These are phyloP conservation scores for Dicentrarchus labrax DNA, from an alignment of 2,113 vertebrate genomes.

Conservation along the genomic window DNA sequence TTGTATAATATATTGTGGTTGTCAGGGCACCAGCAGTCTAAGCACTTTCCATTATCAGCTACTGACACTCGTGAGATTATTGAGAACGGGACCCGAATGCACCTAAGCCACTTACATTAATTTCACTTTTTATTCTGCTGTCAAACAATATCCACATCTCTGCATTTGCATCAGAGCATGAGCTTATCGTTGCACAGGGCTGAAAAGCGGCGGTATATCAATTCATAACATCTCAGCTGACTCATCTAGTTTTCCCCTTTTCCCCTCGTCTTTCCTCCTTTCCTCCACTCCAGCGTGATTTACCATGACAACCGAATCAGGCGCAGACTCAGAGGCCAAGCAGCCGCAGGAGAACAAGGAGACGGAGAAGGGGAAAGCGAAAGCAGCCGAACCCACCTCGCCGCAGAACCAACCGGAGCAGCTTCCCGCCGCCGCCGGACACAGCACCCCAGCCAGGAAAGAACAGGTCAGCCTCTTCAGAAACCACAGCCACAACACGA, in stretches of 20 bases:
- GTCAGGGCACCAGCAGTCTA: slow-evolving; percentile 2
- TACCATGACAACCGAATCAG: slow-evolving; percentile 96
- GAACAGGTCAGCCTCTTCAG: slow-evolving; percentile 80
- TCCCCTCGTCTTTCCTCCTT: slow-evolving; percentile 9
- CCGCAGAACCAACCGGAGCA: slow-evolving; percentile 84
- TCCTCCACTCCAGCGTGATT: slow-evolving; percentile 85
- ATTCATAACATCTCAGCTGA: slow-evolving; percentile 57
- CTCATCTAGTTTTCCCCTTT: slow-evolving; percentile 49
- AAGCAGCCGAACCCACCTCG: slow-evolving; percentile 56
- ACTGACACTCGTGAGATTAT: slow-evolving; percentile 17
- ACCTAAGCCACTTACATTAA: slow-evolving; percentile 21
- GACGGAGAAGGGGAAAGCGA: slow-evolving; percentile 75
- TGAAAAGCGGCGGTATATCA: slow-evolving; percentile 25
- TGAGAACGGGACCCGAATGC: neutral
- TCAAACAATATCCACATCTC: slow-evolving; percentile 41
- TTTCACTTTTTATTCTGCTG: slow-evolving; percentile 39
- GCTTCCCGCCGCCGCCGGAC: slow-evolving; percentile 87
- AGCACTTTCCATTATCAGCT: slow-evolving; percentile 38
- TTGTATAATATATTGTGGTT: slow-evolving; percentile 9
- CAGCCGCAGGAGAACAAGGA: slow-evolving; percentile 87
- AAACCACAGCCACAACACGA: neutral
- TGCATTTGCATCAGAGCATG: slow-evolving; percentile 33
- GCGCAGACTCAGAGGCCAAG: slow-evolving; percentile 90
- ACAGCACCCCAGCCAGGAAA: slow-evolving; percentile 89
- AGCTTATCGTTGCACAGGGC: slow-evolving; percentile 1